Conservation (phyloP, 2,888 invertebrate genomes). For the Agrenia bidenticulata region DNA sequence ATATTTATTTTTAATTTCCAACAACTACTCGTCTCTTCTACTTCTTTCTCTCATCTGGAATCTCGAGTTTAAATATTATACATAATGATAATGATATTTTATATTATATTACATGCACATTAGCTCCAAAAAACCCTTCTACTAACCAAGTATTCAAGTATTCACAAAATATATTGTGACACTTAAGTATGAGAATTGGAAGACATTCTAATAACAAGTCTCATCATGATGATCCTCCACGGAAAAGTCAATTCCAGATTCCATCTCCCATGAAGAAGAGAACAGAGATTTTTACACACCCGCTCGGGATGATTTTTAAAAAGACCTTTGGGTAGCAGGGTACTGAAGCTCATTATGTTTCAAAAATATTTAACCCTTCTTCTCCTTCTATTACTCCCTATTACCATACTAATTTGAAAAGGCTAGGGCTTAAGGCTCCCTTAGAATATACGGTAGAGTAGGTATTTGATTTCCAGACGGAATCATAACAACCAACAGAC, state of each 20-base stretch:
- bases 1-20: constrained; percentile 12
- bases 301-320: constrained; percentile 1
- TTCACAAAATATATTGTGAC: too few species aligned
- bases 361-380: constrained; percentile 6
- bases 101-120: too few species aligned
- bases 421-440: neutral
- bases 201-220: too few species aligned
- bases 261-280: constrained; percentile 20
- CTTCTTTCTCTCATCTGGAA: too few species aligned
- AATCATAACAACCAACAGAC: constrained; percentile 14
- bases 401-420: neutral
- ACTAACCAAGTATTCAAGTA: too few species aligned
- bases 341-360: neutral
- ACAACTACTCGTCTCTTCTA: neutral
- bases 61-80: too few species aligned
- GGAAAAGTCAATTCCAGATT: constrained; percentile 14
- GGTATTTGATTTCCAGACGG: constrained; percentile 7
- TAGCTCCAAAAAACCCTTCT: too few species aligned
- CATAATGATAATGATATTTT: too few species aligned
- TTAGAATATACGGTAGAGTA: too few species aligned
- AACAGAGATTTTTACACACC: neutral
- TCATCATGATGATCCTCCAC: too few species aligned
- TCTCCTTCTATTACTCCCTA: neutral
- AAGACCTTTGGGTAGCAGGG: neutral
- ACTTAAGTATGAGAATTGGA: too few species aligned